phyloP scores from a whole-genome alignment of 2,113 vertebrate species.

The Burhinus oedicnemus region DNA sequence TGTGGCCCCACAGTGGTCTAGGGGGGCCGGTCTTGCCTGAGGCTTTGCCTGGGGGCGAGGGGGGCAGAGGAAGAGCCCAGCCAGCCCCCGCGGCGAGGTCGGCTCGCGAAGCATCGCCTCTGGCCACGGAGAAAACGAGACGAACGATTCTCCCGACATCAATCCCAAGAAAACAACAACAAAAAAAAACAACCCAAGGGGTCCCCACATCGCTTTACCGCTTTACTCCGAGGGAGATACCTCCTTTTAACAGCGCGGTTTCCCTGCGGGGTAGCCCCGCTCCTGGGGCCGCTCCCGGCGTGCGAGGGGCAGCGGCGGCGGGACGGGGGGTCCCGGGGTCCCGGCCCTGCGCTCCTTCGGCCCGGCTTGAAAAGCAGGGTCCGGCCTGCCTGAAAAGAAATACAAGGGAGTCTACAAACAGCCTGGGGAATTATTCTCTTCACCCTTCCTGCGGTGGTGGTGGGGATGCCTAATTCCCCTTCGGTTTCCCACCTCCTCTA shows the following conservation, averaged over 20 bases:
- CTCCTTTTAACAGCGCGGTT: background rate
- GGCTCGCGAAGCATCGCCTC: background rate
- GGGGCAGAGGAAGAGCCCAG: background rate
- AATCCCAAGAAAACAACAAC: background rate
- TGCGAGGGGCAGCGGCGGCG: background rate
- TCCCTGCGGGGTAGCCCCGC: background rate
- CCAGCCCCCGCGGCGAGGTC: background rate
- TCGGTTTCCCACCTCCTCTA: background rate
- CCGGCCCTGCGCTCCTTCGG: background rate
- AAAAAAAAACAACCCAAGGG: background rate
- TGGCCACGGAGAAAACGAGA: background rate
- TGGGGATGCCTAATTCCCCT: background rate
- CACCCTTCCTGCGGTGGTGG: background rate
- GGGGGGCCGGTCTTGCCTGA: background rate
- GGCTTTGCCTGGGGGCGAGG: too few species aligned
- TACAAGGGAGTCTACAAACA: background rate
- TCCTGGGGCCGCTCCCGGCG: background rate
- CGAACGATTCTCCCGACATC: background rate
- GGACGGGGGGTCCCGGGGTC: background rate
- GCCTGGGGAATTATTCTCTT: background rate
- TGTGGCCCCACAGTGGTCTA: background rate
- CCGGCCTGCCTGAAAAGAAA: background rate
- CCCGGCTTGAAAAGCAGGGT: background rate
- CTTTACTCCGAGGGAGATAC: background rate
- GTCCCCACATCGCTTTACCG: rapidly evolving